Evolutionary conservation across 2,888 invertebrate species (phyloP).

Genomic region (Torymus aiolomorphi): DNA sequence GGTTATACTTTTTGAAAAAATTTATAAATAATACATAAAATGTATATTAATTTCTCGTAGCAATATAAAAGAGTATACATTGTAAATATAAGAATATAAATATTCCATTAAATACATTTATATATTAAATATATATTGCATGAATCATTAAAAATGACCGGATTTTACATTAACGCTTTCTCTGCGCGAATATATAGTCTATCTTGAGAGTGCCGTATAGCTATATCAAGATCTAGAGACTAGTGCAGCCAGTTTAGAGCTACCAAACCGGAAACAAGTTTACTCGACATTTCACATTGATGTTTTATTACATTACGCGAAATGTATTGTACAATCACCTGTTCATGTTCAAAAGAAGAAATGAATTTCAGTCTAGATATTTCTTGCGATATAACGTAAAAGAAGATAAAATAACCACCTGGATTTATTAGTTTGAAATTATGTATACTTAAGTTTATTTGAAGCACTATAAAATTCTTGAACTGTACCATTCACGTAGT

Average conservation of each 20-base stretch:
- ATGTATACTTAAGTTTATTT: too few species aligned
- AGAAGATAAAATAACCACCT: background rate
- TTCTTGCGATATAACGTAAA: background rate
- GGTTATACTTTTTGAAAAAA: too few species aligned
- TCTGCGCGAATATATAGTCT: background rate
- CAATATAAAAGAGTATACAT: too few species aligned
- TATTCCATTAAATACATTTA: too few species aligned
- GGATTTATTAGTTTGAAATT: too few species aligned
- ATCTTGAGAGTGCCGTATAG: conserved; percentile 17
- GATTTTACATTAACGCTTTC: conserved; percentile 9
- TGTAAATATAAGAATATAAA: too few species aligned
- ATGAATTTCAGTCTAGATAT: background rate
- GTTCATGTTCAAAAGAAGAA: background rate
- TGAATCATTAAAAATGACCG: background rate
- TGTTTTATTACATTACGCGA: background rate
- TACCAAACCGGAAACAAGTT: conserved; percentile 21
- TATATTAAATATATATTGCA: too few species aligned
- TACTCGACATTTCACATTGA: background rate
- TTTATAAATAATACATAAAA: too few species aligned
- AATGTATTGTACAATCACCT: background rate
- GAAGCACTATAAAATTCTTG: too few species aligned
- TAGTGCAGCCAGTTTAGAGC: background rate
- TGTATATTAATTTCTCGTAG: too few species aligned
- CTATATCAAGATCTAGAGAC: conserved; percentile 1
- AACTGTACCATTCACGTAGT: too few species aligned